Conservation (phyloP, 2,888 invertebrate genomes). For the Ochropleura leucogaster region DNA sequence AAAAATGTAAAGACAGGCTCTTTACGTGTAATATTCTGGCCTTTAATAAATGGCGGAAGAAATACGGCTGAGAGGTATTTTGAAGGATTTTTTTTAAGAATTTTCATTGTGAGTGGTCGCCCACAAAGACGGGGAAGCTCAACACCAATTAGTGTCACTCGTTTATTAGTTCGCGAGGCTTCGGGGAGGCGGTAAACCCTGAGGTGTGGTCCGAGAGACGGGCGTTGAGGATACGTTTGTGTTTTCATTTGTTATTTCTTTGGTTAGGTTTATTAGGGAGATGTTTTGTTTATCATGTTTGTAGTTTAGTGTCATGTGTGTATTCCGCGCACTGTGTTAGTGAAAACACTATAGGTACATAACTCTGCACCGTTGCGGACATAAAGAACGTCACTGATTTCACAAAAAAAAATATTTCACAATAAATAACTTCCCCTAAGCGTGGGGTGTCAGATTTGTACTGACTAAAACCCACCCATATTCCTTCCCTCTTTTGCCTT, state of each 20-base stretch:
- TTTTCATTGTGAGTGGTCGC: conserved; percentile 76
- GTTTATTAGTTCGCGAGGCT: conserved; percentile 80
- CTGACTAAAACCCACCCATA: too few relatives aligned
- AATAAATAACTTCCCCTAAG: too few relatives aligned
- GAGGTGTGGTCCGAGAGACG: conserved; percentile 42
- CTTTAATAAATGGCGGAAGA: conserved; percentile 75
- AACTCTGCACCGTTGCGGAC: not conserved
- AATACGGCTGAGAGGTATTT: conserved; percentile 72
- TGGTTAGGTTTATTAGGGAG: conserved; percentile 20
- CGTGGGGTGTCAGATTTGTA: too few relatives aligned
- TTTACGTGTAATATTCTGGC: conserved; percentile 73
- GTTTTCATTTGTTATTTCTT: conserved; percentile 27
- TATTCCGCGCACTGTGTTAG: not conserved
- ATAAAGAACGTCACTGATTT: not conserved
- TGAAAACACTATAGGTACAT: not conserved
- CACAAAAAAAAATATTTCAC: too few relatives aligned
- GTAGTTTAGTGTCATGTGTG: not conserved
- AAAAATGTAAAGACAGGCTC: conserved; percentile 67
- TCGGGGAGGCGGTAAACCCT: conserved; percentile 63
- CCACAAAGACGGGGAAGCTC: conserved; percentile 72
- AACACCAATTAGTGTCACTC: conserved; percentile 86
- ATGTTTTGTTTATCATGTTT: conserved; percentile 2
- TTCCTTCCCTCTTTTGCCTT: too few relatives aligned
- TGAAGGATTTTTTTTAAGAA: conserved; percentile 72
- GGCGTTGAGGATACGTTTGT: conserved; percentile 17